Evolutionary conservation across 2,888 invertebrate species (phyloP).

Genomic region (Cylloceria caligata): DNA sequence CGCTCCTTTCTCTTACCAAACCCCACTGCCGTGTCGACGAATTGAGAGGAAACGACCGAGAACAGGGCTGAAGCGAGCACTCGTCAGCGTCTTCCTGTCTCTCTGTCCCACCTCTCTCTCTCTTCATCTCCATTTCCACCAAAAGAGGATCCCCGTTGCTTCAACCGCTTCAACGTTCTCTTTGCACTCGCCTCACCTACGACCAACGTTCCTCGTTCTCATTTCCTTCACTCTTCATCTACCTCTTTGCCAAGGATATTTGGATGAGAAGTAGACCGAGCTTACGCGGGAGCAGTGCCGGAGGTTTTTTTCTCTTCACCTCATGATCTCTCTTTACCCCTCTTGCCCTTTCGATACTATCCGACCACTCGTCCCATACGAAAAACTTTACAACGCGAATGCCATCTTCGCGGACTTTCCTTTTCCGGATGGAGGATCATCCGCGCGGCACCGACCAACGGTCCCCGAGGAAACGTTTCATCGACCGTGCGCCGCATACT

Average conservation of each 20-base stretch:
- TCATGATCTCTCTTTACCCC: slow-evolving; percentile 69
- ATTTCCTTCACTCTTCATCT: slow-evolving; percentile 33
- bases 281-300: not conserved
- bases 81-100: slow-evolving; percentile 71
- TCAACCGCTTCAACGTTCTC: slow-evolving; percentile 47
- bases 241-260: slow-evolving; percentile 27
- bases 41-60: slow-evolving; percentile 81
- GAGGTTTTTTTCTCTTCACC: slow-evolving; percentile 49
- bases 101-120: slow-evolving; percentile 48
- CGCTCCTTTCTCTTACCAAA: slow-evolving; percentile 52
- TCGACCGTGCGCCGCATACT: slow-evolving; percentile 71
- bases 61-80: slow-evolving; percentile 78
- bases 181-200: slow-evolving; percentile 32
- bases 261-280: slow-evolving; percentile 30
- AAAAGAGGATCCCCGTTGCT: slow-evolving; percentile 42
- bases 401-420: slow-evolving; percentile 72
- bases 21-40: slow-evolving; percentile 69
- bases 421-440: slow-evolving; percentile 66
- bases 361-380: slow-evolving; percentile 41
- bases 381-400: slow-evolving; percentile 80
- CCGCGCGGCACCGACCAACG: slow-evolving; percentile 63
- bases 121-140: slow-evolving; percentile 40
- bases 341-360: slow-evolving; percentile 15
- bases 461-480: slow-evolving; percentile 72
- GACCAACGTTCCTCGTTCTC: slow-evolving; percentile 30